These are phyloP conservation scores for Folsomia manolachei DNA, from an alignment of 2,888 invertebrate genomes.

Conservation along the genomic window DNA sequence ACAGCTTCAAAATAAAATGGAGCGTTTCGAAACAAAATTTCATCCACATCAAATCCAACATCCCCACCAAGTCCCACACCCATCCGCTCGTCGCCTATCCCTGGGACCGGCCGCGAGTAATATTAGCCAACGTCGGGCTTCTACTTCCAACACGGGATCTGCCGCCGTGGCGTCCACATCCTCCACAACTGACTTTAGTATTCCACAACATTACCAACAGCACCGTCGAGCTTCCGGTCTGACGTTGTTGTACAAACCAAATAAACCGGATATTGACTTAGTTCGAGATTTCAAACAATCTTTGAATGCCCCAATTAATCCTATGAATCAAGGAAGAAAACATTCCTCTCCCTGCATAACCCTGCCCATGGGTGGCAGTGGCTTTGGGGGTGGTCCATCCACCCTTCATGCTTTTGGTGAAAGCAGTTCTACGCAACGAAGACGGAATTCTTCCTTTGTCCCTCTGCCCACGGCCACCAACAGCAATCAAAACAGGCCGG, in stretches of 20 bases:
- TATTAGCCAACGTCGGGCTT: not conserved
- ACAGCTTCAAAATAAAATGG: not conserved
- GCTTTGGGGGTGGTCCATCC: not conserved
- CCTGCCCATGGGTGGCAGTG: not conserved
- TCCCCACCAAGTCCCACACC: not conserved
- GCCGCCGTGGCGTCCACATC: not conserved
- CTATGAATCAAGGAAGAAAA: not conserved
- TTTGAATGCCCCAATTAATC: not conserved
- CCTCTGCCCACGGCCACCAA: not conserved
- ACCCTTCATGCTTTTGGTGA: not conserved
- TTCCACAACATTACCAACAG: not conserved
- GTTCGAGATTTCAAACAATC: constrained; percentile 45
- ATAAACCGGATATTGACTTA: constrained; percentile 50
- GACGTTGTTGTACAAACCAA: constrained; percentile 46
- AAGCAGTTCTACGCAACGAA: not conserved
- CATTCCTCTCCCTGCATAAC: not conserved
- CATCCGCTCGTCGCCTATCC: not conserved
- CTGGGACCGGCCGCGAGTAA: not conserved
- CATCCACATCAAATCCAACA: not conserved
- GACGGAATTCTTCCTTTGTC: not conserved
- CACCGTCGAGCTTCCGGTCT: not conserved
- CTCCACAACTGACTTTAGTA: not conserved
- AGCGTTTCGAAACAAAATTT: constrained; percentile 7
- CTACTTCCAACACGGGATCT: not conserved
- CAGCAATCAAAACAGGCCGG: not conserved